Base-by-base conservation (phyloP, 1,140 invertebrate genomes). In the Drosophila willistoni region DNA sequence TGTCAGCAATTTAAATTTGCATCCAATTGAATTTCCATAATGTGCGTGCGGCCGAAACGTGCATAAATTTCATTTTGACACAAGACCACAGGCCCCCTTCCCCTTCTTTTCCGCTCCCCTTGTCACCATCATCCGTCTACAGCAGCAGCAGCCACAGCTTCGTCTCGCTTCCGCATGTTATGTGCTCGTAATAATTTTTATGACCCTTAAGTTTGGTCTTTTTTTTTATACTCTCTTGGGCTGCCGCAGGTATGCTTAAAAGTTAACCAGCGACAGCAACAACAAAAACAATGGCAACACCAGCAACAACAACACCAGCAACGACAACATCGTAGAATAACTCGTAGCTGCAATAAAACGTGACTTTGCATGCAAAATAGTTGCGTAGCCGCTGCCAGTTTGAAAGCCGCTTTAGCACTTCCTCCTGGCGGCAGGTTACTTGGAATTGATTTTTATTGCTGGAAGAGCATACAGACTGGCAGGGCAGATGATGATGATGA, bases 301-400 rank as follows among this genome's bases (percentile, higher is more conserved):
- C 34, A 36, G 34, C 34, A 7, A 36, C 47, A 56, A 14, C 55
- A 69, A 9, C 44, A 44, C 14, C 42, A 9, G 7, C 42, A 17
- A 47, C 44, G 12, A n/a, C 44, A 51, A 41, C 51, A 13, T 13
- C 41, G 17, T 47, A 17, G 51, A 64, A 79, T 92, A 81, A 73
- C 47, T 75, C 85, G 81, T 89, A 83, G 77, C 81, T 81, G 73
- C 79, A 83, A 82, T 86, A 86, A 86, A 86, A 86, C 82, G 82
- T 86, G 83, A 86, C 83, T 86, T 86, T 86, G 83, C 83, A 87
- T 86, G 83, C 83, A 86, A 86, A 86, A 86, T 87, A 86, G 83
- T 85, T 85, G 81, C 83, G 75, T 82, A 73, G 79, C 71, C 76
- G 64, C 10, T 34, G 66, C 10, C 55, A 62, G 59, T 41, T 68